Conservation (phyloP, 2,113 vertebrate genomes). For the Cinclus mexicanus region DNA sequence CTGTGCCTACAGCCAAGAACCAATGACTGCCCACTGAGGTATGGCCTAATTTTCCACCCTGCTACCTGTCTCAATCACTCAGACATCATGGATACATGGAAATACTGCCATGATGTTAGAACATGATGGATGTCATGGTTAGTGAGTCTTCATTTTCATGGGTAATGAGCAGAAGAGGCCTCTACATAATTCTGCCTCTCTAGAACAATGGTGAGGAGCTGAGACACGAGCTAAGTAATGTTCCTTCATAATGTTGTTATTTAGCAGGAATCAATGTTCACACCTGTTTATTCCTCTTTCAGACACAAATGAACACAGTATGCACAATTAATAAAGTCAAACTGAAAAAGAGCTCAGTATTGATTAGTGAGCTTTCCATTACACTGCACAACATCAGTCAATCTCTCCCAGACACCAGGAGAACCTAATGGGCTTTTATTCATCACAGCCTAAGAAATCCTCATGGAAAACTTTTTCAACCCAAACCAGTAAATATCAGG, state of each 20-base stretch:
- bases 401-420: neutral
- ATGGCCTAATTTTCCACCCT: neutral
- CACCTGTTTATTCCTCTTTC: constrained; percentile 47
- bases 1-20: neutral
- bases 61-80: neutral
- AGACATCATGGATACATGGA: neutral
- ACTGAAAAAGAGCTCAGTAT: constrained; percentile 44
- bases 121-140: neutral
- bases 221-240: neutral
- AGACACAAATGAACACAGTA: constrained; percentile 30
- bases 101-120: neutral
- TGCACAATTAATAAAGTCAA: constrained; percentile 32
- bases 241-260: constrained; percentile 17
- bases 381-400: constrained; percentile 14
- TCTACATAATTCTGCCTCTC: neutral
- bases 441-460: neutral
- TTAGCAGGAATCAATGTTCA: constrained; percentile 34
- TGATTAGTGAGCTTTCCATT: constrained; percentile 57
- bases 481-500: neutral
- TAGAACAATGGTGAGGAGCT: neutral
- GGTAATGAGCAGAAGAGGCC: neutral
- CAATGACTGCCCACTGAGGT: neutral
- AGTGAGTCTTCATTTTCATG: neutral
- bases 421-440: constrained; percentile 11
- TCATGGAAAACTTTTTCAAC: neutral